Conservation (phyloP, 2,113 vertebrate species). For the Hyaena hyaena region DNA sequence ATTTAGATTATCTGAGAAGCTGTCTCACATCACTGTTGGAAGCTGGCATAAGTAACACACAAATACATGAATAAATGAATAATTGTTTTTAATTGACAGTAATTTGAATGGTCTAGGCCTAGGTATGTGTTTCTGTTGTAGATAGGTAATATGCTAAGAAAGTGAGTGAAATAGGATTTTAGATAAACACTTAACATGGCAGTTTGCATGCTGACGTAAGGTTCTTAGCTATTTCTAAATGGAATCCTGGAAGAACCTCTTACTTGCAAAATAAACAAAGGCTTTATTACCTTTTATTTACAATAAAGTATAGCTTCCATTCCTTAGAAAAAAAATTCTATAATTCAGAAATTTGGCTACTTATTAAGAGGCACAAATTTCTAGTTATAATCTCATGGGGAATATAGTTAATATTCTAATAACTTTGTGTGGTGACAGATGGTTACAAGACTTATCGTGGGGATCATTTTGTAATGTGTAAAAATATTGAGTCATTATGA, state of each 20-base stretch:
- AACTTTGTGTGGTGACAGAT: neutral
- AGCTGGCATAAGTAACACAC: neutral
- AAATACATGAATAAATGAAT: neutral
- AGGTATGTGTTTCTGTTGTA: neutral
- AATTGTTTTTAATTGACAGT: neutral
- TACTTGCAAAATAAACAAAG: neutral
- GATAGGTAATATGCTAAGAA: neutral
- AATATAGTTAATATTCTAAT: neutral
- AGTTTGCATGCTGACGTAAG: neutral
- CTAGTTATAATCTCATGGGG: neutral
- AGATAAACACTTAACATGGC: neutral
- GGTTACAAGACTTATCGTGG: neutral
- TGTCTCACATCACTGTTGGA: neutral
- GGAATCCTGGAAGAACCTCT: neutral
- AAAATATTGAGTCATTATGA: neutral
- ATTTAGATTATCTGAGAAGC: neutral
- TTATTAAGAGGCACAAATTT: neutral
- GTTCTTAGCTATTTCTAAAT: neutral
- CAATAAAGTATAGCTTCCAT: neutral
- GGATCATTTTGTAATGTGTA: neutral
- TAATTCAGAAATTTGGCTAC: neutral
- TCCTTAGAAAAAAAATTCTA: neutral
- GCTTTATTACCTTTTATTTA: neutral
- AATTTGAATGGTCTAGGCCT: neutral
- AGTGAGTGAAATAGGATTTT: neutral